These are phyloP conservation scores for Cricetomys ansorgei DNA, from an alignment of 2,113 vertebrate species.

Conservation along the genomic window DNA sequence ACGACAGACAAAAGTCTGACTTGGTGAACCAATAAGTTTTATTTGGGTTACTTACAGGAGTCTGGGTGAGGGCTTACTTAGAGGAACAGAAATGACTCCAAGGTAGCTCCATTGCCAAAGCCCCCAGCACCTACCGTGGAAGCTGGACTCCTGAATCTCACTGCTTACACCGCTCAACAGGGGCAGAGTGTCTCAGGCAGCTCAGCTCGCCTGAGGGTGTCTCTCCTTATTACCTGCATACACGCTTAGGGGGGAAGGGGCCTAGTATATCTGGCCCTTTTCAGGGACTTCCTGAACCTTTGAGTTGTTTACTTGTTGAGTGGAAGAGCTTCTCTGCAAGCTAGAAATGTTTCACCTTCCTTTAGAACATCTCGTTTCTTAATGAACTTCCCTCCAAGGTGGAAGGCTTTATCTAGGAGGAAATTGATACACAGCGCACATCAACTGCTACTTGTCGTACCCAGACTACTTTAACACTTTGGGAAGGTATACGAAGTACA, in stretches of 20 bases:
- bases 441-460: neutral
- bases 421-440: neutral
- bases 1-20: neutral
- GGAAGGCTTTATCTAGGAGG: neutral
- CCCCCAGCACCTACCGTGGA: neutral
- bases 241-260: neutral
- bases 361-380: neutral
- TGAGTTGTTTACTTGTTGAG: neutral
- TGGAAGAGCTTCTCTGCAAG: neutral
- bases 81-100: neutral
- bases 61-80: neutral
- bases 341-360: neutral
- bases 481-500: neutral
- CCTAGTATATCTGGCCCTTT: neutral
- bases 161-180: too few species aligned
- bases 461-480: slow-evolving; percentile 3
- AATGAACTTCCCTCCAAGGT: neutral
- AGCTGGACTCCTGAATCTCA: neutral
- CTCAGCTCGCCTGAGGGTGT: neutral
- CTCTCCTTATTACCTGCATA: neutral
- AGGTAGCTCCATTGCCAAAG: neutral
- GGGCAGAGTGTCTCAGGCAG: too few species aligned
- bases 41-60: neutral
- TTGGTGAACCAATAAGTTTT: neutral
- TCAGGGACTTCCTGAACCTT: neutral